Conservation (phyloP, 2,888 invertebrate species). For the Meandrusa payeni region DNA sequence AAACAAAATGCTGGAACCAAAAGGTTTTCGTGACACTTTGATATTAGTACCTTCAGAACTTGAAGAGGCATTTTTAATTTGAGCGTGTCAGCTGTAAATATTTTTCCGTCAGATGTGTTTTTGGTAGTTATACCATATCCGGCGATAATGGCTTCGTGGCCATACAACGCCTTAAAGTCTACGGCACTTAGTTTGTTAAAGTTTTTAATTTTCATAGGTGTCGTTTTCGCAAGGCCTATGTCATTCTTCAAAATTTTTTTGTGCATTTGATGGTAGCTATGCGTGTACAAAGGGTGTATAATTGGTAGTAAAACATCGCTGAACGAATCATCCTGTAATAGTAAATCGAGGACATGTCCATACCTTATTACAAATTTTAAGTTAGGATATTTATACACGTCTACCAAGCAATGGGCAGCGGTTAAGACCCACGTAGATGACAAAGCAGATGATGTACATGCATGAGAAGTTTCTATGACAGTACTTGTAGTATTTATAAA, state of each 20-base stretch:
- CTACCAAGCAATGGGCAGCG: conserved; percentile 2
- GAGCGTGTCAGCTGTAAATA: neutral
- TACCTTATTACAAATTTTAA: neutral
- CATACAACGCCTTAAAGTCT: neutral
- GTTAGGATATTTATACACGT: neutral
- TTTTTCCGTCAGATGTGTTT: neutral
- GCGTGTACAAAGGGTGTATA: neutral
- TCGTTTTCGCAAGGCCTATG: conserved; percentile 2
- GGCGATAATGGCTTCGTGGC: conserved; percentile 7
- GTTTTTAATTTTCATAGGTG: conserved; percentile 6
- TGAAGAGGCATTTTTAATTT: conserved; percentile 3
- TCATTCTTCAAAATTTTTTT: neutral
- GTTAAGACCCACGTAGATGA: conserved; percentile 2
- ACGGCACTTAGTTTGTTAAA: conserved; percentile 2
- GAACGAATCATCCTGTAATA: neutral
- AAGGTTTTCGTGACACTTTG: conserved; percentile 1
- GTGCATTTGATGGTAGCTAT: neutral
- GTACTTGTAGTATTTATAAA: neutral
- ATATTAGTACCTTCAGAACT: conserved; percentile 7
- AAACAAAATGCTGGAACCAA: conserved; percentile 5
- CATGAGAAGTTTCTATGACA: neutral
- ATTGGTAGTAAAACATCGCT: neutral
- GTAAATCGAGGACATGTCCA: conserved; percentile 1
- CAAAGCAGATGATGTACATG: conserved; percentile 1
- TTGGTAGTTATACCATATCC: conserved; percentile 4